phyloP scores from a whole-genome alignment of 2,888 invertebrate genomes.

The Tubiluchus corallicola region DNA sequence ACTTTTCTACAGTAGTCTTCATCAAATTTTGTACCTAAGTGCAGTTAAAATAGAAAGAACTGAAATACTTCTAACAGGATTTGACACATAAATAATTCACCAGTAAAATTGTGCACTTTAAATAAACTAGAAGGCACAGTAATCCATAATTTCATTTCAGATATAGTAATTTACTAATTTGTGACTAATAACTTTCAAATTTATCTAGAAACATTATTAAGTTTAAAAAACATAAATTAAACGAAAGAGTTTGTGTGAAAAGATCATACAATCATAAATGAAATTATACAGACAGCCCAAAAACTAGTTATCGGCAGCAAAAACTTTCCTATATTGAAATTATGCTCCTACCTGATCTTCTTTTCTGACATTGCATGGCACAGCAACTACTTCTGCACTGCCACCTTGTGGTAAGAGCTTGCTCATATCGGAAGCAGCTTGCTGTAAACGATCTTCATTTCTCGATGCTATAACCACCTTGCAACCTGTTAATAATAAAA shows the following conservation, averaged over 20 bases:
- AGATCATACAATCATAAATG: no score
- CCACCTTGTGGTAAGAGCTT: slow-evolving; percentile 12
- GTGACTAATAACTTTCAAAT: no score
- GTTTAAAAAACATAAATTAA: background rate
- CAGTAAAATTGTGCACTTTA: no score
- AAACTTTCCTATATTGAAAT: background rate
- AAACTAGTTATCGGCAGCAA: no score
- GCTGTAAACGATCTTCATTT: slow-evolving; percentile 27
- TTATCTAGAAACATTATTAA: slow-evolving; percentile 7
- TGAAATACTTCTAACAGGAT: background rate
- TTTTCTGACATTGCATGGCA: slow-evolving; percentile 32
- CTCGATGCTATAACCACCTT: slow-evolving; percentile 34
- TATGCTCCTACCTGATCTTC: slow-evolving; percentile 28
- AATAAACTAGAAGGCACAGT: no score
- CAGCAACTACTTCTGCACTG: slow-evolving; percentile 22
- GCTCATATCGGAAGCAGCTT: slow-evolving; percentile 25
- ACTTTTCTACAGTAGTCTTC: slow-evolving; percentile 21
- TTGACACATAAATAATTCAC: no score
- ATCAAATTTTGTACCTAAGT: slow-evolving; percentile 25
- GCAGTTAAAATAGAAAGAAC: slow-evolving; percentile 7
- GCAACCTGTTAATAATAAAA: slow-evolving; percentile 27
- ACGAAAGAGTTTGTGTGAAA: no score
- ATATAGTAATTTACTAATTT: no score
- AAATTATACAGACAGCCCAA: no score
- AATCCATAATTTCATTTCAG: no score